These are phyloP conservation scores for Alentia gelatinosa DNA, from an alignment of 2,888 invertebrate genomes.

Conservation along the genomic window DNA sequence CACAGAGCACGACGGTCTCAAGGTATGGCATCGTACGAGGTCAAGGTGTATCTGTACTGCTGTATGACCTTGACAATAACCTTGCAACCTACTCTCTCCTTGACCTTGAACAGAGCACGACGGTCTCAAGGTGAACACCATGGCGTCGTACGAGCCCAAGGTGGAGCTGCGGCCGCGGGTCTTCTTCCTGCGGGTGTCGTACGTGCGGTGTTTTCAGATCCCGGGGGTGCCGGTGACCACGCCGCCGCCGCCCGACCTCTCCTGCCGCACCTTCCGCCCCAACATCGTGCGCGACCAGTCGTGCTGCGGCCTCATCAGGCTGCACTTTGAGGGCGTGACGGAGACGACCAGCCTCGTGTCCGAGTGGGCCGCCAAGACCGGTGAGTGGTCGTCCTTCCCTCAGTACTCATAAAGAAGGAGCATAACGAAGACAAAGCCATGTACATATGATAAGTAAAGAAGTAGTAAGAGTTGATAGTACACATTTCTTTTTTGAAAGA, in stretches of 20 bases:
- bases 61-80: no score
- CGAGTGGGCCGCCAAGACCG: conserved; percentile 31
- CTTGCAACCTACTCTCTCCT: no score
- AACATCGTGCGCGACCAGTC: conserved; percentile 19
- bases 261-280: conserved; percentile 13
- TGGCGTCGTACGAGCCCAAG: conserved; percentile 43
- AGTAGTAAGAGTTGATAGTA: no score
- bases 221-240: not conserved
- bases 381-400: no score
- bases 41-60: no score
- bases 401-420: no score
- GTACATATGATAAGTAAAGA: no score
- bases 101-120: conserved; percentile 46
- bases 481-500: no score
- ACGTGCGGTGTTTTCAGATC: not conserved
- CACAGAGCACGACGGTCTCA: no score
- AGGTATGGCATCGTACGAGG: no score
- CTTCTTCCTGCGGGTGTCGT: conserved; percentile 16
- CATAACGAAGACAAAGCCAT: no score
- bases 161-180: conserved; percentile 34
- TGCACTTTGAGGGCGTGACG: conserved; percentile 46
- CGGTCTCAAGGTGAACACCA: conserved; percentile 40
- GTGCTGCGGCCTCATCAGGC: conserved; percentile 38
- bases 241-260: conserved; percentile 4
- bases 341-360: conserved; percentile 27